A percentile compares a stretch with the other conserved stretches of the same genome.
phyloP scores from a whole-genome alignment of 2,113 vertebrate species.

The Rhinoderma darwinii region DNA sequence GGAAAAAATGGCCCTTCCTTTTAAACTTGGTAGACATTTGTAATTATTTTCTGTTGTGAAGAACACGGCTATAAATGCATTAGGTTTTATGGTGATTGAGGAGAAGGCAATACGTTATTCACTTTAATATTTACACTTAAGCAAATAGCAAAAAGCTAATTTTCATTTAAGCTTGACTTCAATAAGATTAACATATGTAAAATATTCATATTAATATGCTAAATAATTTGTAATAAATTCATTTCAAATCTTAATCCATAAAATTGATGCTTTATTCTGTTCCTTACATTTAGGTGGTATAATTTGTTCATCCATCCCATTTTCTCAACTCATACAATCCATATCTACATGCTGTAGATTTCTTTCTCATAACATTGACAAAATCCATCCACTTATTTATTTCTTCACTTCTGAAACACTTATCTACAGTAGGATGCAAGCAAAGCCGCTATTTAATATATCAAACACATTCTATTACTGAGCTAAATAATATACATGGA shows the following conservation, averaged over 20 bases:
- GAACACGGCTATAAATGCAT: not conserved
- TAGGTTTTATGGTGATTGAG: too few relatives aligned
- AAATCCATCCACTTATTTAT: not conserved
- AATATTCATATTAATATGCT: not conserved
- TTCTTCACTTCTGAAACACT: not conserved
- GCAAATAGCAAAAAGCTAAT: not conserved
- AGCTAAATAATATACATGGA: constrained; percentile 1
- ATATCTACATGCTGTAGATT: not conserved
- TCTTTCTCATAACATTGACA: not conserved
- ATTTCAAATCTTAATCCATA: not conserved
- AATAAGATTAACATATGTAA: not conserved
- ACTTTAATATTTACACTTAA: not conserved
- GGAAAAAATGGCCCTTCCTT: too few relatives aligned
- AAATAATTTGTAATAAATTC: not conserved
- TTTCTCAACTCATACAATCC: not conserved
- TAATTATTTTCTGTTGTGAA: not conserved
- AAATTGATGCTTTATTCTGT: not conserved
- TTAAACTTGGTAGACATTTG: too few relatives aligned
- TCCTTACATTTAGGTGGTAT: not conserved
- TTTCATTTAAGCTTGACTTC: not conserved
- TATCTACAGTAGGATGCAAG: not conserved
- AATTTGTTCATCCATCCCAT: not conserved
- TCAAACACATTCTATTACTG: constrained; percentile 11
- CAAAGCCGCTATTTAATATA: constrained; percentile 4
- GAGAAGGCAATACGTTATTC: too few relatives aligned